Evolutionary conservation across 2,888 invertebrate species (phyloP), one percentile per base, ranked within the genome.

Genomic region (Limulus polyphemus): DNA sequence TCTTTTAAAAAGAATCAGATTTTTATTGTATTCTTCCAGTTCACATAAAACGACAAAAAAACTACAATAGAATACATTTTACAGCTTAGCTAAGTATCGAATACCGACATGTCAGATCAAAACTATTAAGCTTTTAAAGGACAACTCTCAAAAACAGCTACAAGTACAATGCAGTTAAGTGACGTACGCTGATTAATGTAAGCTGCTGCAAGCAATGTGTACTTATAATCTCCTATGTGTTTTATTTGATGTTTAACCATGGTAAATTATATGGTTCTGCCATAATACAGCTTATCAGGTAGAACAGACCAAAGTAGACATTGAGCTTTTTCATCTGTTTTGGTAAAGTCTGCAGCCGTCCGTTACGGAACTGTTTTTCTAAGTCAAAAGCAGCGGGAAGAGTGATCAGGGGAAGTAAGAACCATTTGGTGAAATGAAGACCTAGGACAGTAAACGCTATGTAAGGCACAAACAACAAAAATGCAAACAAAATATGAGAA

Each of bases 381-480:
- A 92, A 86, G 75, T 86, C 83, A 77, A 95, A 95, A 60, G 94
- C 94, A 70, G 85, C 83, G 4, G 89, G 88, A 66, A 95, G 79
- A 5, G 94, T 94, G 16, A 92, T 79, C 67, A 93, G 80, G 12
- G 95, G 95, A 70, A 95, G 77, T 71, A 93, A 79, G 77, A 94
- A 92, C 88, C 90, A 93, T 65, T 84, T 76, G 9, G 91, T 90
- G 75, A 87, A 89, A 72, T 90, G 85, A 2, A 92, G 79, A 10
- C 90, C 86, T 62, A 87, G 83, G 32, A 93, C 89, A 62, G 90
- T 85, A 77, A 94, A 88, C 76, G 88, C 83, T 62, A 91, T 87
- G 73, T 94, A 95, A 1, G 95, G 95, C 56, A 87, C 84, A 75
- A 95, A 95, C 32, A 95, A 78, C 67, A 95, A 80, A 78, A 90